Conservation (phyloP, 1,140 invertebrate species). For the Charaxes varanes region DNA sequence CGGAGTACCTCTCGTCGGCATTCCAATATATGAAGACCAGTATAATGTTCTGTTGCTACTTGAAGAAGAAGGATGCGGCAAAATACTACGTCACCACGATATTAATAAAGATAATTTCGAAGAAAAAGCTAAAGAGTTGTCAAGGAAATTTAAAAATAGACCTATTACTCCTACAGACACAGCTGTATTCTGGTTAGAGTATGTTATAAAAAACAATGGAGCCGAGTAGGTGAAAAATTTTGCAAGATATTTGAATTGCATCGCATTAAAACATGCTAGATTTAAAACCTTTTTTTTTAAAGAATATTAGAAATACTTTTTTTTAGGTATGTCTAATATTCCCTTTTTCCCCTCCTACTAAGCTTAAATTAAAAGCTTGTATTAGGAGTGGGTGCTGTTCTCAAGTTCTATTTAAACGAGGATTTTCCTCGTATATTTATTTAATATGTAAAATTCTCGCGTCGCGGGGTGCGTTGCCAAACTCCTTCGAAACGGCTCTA, state of each 20-base stretch:
- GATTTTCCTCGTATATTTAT: no score
- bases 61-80: constrained; percentile 62
- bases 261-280: constrained; percentile 77
- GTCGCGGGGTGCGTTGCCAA: no score
- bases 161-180: constrained; percentile 70
- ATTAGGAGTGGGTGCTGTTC: no score
- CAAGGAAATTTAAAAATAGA: constrained; percentile 72
- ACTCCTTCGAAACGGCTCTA: no score
- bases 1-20: constrained; percentile 78
- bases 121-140: constrained; percentile 55
- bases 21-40: constrained; percentile 80
- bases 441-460: no score
- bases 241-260: constrained; percentile 74
- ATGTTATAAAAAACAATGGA: constrained; percentile 70
- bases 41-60: constrained; percentile 72
- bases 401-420: no score
- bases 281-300: constrained; percentile 54
- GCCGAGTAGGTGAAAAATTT: constrained; percentile 76
- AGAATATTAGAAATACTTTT: no score
- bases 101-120: constrained; percentile 45
- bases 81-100: constrained; percentile 46
- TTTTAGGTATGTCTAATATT: no score
- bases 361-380: no score
- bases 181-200: constrained; percentile 79
- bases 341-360: no score